phyloP scores from a whole-genome alignment of 2,797 vertebrate species.

The Rachycentron canadum region DNA sequence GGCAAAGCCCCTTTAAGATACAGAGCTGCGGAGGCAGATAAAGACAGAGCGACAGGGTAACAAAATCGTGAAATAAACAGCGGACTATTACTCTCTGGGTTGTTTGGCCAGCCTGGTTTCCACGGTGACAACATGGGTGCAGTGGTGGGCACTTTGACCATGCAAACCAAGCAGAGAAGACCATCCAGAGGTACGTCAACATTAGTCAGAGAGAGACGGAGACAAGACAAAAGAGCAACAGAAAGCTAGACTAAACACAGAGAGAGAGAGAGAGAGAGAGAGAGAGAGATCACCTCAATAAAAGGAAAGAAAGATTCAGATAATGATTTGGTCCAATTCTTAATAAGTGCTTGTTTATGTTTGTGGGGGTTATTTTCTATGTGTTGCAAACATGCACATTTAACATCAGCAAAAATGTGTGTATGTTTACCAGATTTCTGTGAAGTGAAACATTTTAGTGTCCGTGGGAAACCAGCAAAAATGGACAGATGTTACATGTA shows the following conservation, averaged over 20 bases:
- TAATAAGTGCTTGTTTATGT: background rate
- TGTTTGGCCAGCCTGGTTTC: slow-evolving; percentile 79
- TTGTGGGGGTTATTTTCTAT: background rate
- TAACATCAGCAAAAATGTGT: background rate
- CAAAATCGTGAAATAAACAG: slow-evolving; percentile 47
- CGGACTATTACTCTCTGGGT: slow-evolving; percentile 63
- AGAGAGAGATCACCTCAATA: background rate
- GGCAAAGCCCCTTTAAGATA: slow-evolving; percentile 48
- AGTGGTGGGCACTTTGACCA: slow-evolving; percentile 97
- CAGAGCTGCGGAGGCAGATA: slow-evolving; percentile 44
- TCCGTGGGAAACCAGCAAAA: background rate
- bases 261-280: background rate
- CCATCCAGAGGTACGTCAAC: slow-evolving; percentile 93
- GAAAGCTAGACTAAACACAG: slow-evolving; percentile 24
- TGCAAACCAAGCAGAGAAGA: slow-evolving; percentile 98
- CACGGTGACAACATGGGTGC: slow-evolving; percentile 92
- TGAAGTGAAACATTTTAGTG: slow-evolving; percentile 14
- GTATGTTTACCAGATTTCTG: background rate
- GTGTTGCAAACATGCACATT: slow-evolving; percentile 2
- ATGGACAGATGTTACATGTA: background rate
- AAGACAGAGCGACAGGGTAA: slow-evolving; percentile 43
- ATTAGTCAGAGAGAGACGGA: slow-evolving; percentile 39
- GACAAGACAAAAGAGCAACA: slow-evolving; percentile 39
- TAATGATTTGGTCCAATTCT: background rate
- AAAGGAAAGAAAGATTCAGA: background rate